Base-by-base conservation (phyloP, 1,140 invertebrate genomes). In the Drosophila rufa region DNA sequence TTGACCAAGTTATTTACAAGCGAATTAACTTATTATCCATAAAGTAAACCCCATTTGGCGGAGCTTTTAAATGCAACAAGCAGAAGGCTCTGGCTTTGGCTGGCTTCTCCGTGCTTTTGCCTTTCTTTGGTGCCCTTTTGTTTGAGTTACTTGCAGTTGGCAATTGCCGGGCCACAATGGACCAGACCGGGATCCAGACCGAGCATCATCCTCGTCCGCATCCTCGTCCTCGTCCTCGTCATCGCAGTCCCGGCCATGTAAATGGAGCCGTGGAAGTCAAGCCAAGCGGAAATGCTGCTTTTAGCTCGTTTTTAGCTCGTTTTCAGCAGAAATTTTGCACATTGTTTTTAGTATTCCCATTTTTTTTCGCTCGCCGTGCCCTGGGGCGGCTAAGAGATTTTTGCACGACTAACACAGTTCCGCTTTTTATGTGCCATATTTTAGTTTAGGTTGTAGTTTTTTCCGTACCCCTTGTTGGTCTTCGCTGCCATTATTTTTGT, bases 11-110 rank as follows among this genome's bases (percentile, higher is more conserved):
- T 84, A 90, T 90, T 89, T 79, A 90, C 81, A 89, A 89, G 81
- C 84, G 85, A 90, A 89, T 89, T 89, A 89, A 81, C 80, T 78
- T 90, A 89, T 89, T 89, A 89, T 84, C 85, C 84, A 80, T 90
- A 90, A 90, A 90, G 84, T 84, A 90, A 89, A 90, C 85, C 81
- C 79, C 84, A 90, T 87, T 87, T 84, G 66, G 64, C 76, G 75
- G 77, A 65, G 79, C 68, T 84, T 82, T 69, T 77, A 78, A 84
- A 78, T 80, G 84, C 85, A 87, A 90, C 84, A 83, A 80, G 71
- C 80, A 74, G 36, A 66, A 58, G 57, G 79, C 78, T 75, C 50
- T 60, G 46, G 38, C 51, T 47, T 51, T 61, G 55, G 17, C 47
- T 80, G 56, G 55, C 58, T 78, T 80, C 61, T 61, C 38, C 74